phyloP scores from a whole-genome alignment of 1,140 invertebrate species.

The Rhagoletis pomonella region DNA sequence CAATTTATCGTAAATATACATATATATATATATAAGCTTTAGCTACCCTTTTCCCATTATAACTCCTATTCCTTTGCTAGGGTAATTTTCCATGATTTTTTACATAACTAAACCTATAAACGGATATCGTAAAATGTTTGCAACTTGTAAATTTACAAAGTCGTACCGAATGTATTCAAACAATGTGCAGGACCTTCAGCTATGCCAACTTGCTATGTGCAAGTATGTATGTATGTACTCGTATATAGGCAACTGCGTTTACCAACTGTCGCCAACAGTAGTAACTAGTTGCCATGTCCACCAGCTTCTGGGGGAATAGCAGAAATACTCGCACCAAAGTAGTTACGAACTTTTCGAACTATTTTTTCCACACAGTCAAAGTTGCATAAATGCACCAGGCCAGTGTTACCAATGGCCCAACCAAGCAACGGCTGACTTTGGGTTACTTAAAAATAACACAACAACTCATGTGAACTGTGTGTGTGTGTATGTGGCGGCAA shows the following conservation, averaged over 20 bases:
- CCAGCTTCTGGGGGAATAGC: constrained; percentile 23
- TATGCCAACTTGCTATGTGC: background rate
- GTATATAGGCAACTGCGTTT: background rate
- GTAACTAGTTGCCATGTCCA: background rate
- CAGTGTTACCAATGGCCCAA: background rate
- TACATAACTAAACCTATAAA: constrained; percentile 31
- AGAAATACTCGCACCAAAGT: constrained; percentile 4
- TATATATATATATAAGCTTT: too few species aligned
- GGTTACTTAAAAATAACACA: background rate
- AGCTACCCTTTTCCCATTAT: too few species aligned
- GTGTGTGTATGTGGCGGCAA: background rate
- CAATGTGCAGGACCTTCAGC: constrained; percentile 43
- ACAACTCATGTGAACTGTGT: too few species aligned
- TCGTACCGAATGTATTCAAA: constrained; percentile 9
- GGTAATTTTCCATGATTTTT: background rate
- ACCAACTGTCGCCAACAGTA: background rate
- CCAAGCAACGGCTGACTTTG: background rate
- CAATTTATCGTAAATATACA: too few species aligned
- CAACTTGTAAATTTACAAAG: constrained; percentile 42
- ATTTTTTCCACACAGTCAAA: background rate
- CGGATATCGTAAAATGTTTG: constrained; percentile 43
- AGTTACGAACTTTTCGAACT: constrained; percentile 11
- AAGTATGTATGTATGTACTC: background rate
- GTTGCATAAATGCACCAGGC: background rate
- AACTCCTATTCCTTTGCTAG: too few species aligned